Base-by-base conservation (phyloP, 2,113 vertebrate species). In the Saccopteryx leptura region DNA sequence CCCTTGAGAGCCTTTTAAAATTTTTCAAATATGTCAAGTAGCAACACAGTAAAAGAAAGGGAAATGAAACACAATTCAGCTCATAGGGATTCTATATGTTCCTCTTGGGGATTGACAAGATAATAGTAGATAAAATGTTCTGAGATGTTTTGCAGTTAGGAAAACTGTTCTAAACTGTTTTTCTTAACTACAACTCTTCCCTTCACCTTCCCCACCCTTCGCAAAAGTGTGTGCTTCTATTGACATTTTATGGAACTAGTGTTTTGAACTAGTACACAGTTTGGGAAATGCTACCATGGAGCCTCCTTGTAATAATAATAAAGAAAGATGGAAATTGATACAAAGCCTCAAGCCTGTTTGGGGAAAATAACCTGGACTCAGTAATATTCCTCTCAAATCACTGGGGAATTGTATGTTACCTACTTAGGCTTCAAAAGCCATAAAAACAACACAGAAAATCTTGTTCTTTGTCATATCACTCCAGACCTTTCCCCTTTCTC, bases 321-420 rank as follows among this genome's bases (percentile, higher is more conserved):
- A 11, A 8, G 17, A 84, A 76, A 31, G 21, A 50, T 65, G 13
- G 31, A 90, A 86, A 68, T 1, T 23, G 52, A 81, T 52, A 46
- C 21, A 71, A 81, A 61, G 33, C 21, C 76, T 94, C 2, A 23
- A 81, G 21, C 17, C 26, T 82, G 1, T 69, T 90, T 60, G 84
- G 72, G 58, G 18, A 74, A 90, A 95, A 85, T 74, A 86, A 90
- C 5, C 39, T 54, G 76, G 74, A 90, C 23, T 76, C 54, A 93
- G 8, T 14, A 87, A 7, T 23, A 87, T 63, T 90, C 46, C 21
- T 87, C 8, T 90, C 10, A 65, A 50, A 52, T 50, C 24, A 58
- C 28, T 71, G 54, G 39, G 21, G 21, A 93, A 81, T 85, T 56
- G 26, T 46, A 50, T n/a, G n/a, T 84, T 76, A 74, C 33, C 46